A percentile compares a stretch with the other conserved stretches of the same genome.
Evolutionary conservation across 1,140 invertebrate species (phyloP).

Genomic region (Drosophila lacteicornis): DNA sequence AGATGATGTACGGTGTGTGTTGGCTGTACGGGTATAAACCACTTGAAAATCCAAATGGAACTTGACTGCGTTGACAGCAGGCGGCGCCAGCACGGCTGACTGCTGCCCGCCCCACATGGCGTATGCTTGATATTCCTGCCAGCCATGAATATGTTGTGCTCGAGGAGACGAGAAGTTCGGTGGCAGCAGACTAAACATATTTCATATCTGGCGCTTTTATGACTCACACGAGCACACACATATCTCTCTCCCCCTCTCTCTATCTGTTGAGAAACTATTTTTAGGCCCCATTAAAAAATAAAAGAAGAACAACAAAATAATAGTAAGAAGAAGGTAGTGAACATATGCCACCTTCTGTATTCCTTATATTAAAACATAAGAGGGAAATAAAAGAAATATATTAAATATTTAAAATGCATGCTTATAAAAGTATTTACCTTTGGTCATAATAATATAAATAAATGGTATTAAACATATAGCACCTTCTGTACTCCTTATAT

Average conservation of each 20-base stretch:
- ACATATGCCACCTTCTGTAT: too few species aligned
- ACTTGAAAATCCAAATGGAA: conserved; percentile 75
- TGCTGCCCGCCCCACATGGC: conserved; percentile 48
- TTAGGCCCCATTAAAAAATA: conserved; percentile 52
- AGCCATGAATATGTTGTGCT: conserved; percentile 21
- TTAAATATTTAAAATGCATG: too few species aligned
- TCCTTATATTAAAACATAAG: too few species aligned
- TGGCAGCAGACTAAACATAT: conserved; percentile 39
- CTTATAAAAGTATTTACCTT: too few species aligned
- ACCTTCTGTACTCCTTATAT: too few species aligned
- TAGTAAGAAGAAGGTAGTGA: too few species aligned
- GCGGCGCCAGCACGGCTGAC: conserved; percentile 62
- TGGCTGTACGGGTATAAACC: conserved; percentile 13
- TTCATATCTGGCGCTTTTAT: conserved; percentile 46
- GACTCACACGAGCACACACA: conserved; percentile 32
- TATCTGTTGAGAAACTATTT: conserved; percentile 43
- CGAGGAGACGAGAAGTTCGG: background rate
- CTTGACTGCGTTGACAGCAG: conserved; percentile 52
- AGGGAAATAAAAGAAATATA: too few species aligned
- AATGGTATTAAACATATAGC: too few species aligned
- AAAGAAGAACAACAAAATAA: background rate
- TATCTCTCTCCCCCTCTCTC: background rate
- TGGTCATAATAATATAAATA: too few species aligned
- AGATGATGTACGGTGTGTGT: conserved; percentile 22
- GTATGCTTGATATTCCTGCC: conserved; percentile 63